Percentiles rank a stretch among this genome's conserved stretches.
These are phyloP conservation scores for Lophius americanus DNA, from an alignment of 2,797 vertebrate species.

Conservation along the genomic window DNA sequence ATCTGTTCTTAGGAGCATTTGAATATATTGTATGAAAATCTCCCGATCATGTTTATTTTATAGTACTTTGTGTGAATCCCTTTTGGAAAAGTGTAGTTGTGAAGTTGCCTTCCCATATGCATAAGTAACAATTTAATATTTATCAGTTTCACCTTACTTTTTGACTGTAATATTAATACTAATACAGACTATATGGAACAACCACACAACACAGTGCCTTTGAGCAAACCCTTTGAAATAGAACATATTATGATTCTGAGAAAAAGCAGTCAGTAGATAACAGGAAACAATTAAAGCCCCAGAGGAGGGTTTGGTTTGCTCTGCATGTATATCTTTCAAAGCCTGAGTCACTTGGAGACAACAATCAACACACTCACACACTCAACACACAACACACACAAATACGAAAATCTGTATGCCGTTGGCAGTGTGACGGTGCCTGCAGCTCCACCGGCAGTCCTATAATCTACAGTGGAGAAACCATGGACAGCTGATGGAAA, in stretches of 20 bases:
- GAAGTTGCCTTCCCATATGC: too few species aligned
- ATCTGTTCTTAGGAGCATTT: too few species aligned
- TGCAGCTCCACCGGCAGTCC: constrained; percentile 26
- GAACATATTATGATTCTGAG: not conserved
- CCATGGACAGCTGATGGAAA: constrained; percentile 14
- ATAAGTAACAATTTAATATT: too few species aligned
- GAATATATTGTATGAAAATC: too few species aligned
- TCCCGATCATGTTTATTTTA: too few species aligned
- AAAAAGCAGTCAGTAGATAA: not conserved
- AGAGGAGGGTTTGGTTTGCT: too few species aligned
- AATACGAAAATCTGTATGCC: constrained; percentile 24
- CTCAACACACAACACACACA: constrained; percentile 6
- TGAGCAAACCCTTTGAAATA: not conserved
- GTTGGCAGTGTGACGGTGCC: not conserved
- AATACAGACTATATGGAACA: too few species aligned
- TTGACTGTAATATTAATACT: too few species aligned
- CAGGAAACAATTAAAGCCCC: not conserved
- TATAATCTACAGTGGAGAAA: constrained; percentile 15
- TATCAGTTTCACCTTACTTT: too few species aligned
- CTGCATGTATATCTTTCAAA: too few species aligned
- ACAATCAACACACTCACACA: constrained; percentile 14
- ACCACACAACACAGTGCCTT: not conserved
- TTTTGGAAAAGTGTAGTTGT: too few species aligned
- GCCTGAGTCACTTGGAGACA: constrained; percentile 18
- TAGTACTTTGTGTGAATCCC: too few species aligned